These are phyloP conservation scores for Aphidius gifuensis DNA, from an alignment of 1,140 invertebrate genomes.

Conservation along the genomic window DNA sequence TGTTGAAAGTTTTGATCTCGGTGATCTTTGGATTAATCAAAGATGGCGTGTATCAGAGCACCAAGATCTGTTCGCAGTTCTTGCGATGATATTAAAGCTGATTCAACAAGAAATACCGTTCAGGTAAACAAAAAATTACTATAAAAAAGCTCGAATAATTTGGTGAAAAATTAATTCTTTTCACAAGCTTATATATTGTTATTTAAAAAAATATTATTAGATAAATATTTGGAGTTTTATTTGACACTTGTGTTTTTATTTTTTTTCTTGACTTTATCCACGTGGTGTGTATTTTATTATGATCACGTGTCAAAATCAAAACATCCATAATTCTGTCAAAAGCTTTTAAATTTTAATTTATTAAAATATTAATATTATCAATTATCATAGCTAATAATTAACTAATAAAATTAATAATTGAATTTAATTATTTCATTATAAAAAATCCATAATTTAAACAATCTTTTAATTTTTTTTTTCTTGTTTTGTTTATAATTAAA, in stretches of 20 bases:
- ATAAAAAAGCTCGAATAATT: neutral
- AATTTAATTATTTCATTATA: too few species aligned
- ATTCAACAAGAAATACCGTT: conserved; percentile 46
- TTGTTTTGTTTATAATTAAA: too few species aligned
- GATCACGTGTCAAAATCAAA: neutral
- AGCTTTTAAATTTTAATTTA: too few species aligned
- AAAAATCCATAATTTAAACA: too few species aligned
- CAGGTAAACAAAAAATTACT: conserved; percentile 37
- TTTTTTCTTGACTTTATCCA: too few species aligned
- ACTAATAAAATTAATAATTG: too few species aligned
- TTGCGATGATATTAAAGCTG: conserved; percentile 46
- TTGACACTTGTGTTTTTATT: neutral
- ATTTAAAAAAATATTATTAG: neutral
- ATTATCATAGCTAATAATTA: too few species aligned
- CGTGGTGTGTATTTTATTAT: too few species aligned
- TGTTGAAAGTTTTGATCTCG: neutral
- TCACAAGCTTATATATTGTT: neutral
- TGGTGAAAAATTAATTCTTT: too few species aligned
- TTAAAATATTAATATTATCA: too few species aligned
- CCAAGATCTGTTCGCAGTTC: conserved; percentile 49
- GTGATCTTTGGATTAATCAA: neutral
- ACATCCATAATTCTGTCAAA: neutral
- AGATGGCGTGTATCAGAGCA: conserved; percentile 51
- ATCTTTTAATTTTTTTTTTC: too few species aligned
- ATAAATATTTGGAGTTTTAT: neutral